phyloP scores from a whole-genome alignment of 2,113 vertebrate species.

The Gambusia affinis region DNA sequence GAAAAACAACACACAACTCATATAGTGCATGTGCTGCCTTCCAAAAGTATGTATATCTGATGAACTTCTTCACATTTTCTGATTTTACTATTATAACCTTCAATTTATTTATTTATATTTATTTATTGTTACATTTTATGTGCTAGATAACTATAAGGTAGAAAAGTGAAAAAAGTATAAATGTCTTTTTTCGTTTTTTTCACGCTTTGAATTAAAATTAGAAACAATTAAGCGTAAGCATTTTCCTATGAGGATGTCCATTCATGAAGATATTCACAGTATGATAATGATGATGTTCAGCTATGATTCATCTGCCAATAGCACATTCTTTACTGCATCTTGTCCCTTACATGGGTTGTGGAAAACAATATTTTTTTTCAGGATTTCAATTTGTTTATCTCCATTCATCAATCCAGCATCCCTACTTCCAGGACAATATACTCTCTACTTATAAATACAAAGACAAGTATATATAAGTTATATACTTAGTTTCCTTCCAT shows the following conservation, averaged over 20 bases:
- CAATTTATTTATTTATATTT: neutral
- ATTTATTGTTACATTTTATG: neutral
- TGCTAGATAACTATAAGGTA: too few relatives aligned
- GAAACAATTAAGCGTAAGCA: neutral
- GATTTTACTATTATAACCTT: neutral
- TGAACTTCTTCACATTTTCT: neutral
- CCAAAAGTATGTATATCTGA: neutral
- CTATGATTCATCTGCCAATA: neutral
- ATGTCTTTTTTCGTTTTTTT: too few relatives aligned
- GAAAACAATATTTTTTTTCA: neutral
- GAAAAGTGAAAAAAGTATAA: neutral
- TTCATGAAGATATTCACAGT: neutral
- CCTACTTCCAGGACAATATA: neutral
- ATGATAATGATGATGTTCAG: neutral
- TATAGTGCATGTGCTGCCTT: neutral
- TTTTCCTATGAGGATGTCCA: neutral
- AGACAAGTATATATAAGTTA: too few relatives aligned
- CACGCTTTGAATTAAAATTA: neutral
- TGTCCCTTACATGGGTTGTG: too few relatives aligned
- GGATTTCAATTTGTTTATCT: too few relatives aligned
- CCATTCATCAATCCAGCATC: neutral
- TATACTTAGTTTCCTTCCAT: neutral
- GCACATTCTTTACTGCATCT: too few relatives aligned
- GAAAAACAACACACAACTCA: conserved; percentile 3
- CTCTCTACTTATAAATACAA: too few relatives aligned